Base-by-base conservation (phyloP, 1,140 invertebrate species). In the Tetranychus cinnabarinus region DNA sequence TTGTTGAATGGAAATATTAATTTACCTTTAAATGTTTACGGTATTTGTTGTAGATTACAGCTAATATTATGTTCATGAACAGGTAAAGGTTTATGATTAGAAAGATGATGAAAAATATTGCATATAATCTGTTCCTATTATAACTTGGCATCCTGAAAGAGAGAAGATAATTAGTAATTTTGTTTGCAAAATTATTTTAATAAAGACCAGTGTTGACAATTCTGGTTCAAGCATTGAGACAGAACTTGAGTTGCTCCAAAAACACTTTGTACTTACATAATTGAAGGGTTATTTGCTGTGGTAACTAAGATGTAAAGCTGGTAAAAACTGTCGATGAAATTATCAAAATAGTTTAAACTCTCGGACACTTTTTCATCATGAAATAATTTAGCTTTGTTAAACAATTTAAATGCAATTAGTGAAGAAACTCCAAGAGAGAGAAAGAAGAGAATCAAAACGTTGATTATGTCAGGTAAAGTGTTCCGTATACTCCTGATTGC, bases 31-130 rank as follows among this genome's bases (percentile, higher is more conserved):
- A 66, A 66, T 77, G 74, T 61, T 74, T 74, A 60, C 73, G 73
- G 65, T 77, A 78, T 66, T 73, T 77, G 65, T 77, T 77, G 63
- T 77, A 77, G 61, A 77, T 73, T 45, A 76, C 74, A 65, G 77
- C 76, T 37, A 78, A 67, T 8, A 78, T 70, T 61, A 77, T 75
- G 62, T 75, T 77, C 75, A 78, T 77, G 65, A 77, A 77, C 48
- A 78, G 72, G 65, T 77, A 78, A 35, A 76, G 67, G 66, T 73
- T 74, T 48, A 77, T 69, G 45, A 77, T 69, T 3, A 77, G 64
- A 62, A 75, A 77, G 15, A 70, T 61, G 23, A 76, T 69, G 62
- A 78, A 78, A 67, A 76, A 77, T 23, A 77, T 46, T 10, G 72
- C 73, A 67, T 69, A 76, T 70, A 71, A 75, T 52, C 67, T 68